These are phyloP conservation scores for Petrocephalus sullivani DNA, from an alignment of 2,797 vertebrate species.

Conservation along the genomic window DNA sequence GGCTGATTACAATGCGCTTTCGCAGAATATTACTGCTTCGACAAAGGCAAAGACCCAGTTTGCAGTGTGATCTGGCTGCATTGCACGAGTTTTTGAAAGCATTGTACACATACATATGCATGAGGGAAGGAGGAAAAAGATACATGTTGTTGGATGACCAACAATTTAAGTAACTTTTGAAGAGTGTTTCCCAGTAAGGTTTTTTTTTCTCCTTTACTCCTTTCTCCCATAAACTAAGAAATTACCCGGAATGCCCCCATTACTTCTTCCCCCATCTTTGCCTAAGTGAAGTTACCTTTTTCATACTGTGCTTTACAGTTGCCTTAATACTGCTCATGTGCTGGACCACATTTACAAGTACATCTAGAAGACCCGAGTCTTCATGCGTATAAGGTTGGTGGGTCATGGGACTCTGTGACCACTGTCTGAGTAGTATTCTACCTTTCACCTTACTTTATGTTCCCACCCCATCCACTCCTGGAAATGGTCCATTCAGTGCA, in stretches of 20 bases:
- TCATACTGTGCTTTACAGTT: constrained; percentile 51
- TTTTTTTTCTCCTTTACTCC: neutral
- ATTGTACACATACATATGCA: constrained; percentile 23
- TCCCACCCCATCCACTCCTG: neutral
- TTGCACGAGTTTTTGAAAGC: constrained; percentile 39
- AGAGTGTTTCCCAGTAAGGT: neutral
- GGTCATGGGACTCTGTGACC: constrained; percentile 31
- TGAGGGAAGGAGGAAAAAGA: constrained; percentile 33
- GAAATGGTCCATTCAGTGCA: neutral
- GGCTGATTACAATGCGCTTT: constrained; percentile 77
- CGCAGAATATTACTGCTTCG: constrained; percentile 80
- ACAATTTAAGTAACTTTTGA: neutral
- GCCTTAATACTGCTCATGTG: constrained; percentile 54
- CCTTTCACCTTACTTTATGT: neutral
- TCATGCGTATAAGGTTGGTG: constrained; percentile 31
- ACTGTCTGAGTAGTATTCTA: neutral
- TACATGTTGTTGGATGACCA: constrained; percentile 49
- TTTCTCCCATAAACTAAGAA: neutral
- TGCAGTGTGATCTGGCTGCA: constrained; percentile 52
- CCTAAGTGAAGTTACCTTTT: constrained; percentile 41
- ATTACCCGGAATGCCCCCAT: constrained; percentile 30
- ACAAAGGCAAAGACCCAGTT: constrained; percentile 65
- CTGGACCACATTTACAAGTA: constrained; percentile 53
- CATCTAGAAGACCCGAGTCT: constrained; percentile 47
- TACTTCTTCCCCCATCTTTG: constrained; percentile 72